Evolutionary conservation across 2,113 vertebrate species (phyloP).

Genomic region (Pseudonaja textilis): DNA sequence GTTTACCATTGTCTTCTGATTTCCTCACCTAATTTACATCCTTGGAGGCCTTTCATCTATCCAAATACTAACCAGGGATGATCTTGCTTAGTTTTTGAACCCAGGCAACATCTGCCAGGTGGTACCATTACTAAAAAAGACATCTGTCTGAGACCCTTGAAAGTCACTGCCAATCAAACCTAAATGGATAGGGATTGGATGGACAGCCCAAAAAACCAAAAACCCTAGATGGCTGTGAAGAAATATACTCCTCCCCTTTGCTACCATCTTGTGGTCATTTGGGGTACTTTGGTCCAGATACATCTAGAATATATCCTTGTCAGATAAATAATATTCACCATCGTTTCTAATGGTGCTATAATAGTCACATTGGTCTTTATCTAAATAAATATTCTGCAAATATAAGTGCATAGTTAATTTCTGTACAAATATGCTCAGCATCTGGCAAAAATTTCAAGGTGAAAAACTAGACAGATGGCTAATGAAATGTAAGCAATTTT

Average conservation of each 20-base stretch:
- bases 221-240: not conserved
- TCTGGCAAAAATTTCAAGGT: slow-evolving; percentile 82
- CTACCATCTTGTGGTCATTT: not conserved
- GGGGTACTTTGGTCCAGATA: not conserved
- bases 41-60: not conserved
- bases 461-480: slow-evolving; percentile 79
- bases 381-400: slow-evolving; percentile 53
- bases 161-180: not conserved
- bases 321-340: not conserved
- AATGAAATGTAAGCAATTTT: slow-evolving; percentile 79
- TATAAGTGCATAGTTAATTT: slow-evolving; percentile 60
- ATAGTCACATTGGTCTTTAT: not conserved
- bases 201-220: not conserved
- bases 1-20: not conserved
- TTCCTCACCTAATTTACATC: not conserved
- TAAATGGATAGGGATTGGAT: not conserved
- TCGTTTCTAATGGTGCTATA: not conserved
- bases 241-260: not conserved
- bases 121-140: not conserved
- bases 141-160: not conserved
- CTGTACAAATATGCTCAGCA: slow-evolving; percentile 73
- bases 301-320: not conserved
- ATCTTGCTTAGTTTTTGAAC: not conserved
- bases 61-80: not conserved
- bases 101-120: not conserved